These are phyloP conservation scores for Acleris literana DNA, from an alignment of 2,888 invertebrate species.

Conservation along the genomic window DNA sequence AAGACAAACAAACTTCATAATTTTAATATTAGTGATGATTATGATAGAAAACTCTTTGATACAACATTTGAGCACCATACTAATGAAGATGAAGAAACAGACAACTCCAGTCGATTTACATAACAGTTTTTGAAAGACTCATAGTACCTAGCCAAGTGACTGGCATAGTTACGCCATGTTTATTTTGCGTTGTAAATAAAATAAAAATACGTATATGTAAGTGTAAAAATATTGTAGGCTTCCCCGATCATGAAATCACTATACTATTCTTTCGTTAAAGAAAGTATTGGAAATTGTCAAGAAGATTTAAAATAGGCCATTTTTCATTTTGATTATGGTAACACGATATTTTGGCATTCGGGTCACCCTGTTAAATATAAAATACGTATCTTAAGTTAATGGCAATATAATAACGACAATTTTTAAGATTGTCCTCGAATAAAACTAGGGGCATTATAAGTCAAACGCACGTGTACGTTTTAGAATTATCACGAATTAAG, in stretches of 20 bases:
- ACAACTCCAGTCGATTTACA: not conserved
- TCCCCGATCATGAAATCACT: not conserved
- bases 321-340: constrained; percentile 45
- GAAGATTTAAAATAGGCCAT: not conserved
- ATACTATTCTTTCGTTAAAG: not conserved
- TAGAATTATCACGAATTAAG: constrained; percentile 2
- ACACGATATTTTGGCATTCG: constrained; percentile 58
- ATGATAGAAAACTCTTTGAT: constrained; percentile 29
- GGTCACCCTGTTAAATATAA: constrained; percentile 47
- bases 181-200: not conserved
- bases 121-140: not conserved
- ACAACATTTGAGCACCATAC: constrained; percentile 42
- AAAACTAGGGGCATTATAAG: not conserved
- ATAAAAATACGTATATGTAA: not conserved
- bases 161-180: not conserved
- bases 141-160: not conserved
- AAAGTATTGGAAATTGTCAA: not conserved
- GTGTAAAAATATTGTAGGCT: not conserved
- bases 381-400: constrained; percentile 27
- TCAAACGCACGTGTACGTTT: not conserved
- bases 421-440: constrained; percentile 5
- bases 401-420: constrained; percentile 29
- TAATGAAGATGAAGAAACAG: constrained; percentile 8
- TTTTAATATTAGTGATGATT: constrained; percentile 37
- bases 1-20: not conserved